These are phyloP conservation scores for Cetoscarus ocellatus DNA, from an alignment of 2,797 vertebrate genomes.

Conservation along the genomic window DNA sequence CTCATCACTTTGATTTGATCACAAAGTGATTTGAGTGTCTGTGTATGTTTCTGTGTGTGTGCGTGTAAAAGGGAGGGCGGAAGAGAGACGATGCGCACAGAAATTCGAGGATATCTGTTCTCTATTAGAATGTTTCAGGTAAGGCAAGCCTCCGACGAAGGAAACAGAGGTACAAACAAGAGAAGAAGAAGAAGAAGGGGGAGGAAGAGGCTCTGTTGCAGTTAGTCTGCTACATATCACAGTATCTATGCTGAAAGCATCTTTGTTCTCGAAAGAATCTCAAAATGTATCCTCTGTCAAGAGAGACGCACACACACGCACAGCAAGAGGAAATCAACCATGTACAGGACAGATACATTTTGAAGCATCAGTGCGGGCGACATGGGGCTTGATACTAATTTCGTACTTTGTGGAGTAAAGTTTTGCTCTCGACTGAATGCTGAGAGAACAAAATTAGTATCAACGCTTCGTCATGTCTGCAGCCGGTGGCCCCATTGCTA, in stretches of 20 bases:
- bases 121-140: conserved; percentile 97
- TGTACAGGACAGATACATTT: conserved; percentile 93
- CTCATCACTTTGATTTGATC: conserved; percentile 74
- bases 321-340: conserved; percentile 81
- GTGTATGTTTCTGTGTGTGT: conserved; percentile 25
- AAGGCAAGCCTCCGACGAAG: conserved; percentile 91
- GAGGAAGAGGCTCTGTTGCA: conserved; percentile 83
- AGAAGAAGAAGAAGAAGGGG: conserved; percentile 64
- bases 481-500: conserved; percentile 90
- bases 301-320: conserved; percentile 83
- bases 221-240: conserved; percentile 89
- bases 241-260: conserved; percentile 87
- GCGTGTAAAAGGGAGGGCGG: conserved; percentile 47
- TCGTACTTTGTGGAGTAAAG: conserved; percentile 84
- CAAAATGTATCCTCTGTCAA: conserved; percentile 95
- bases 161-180: conserved; percentile 85
- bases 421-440: conserved; percentile 80
- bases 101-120: conserved; percentile 99
- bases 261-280: conserved; percentile 85
- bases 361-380: conserved; percentile 94
- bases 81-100: conserved; percentile 90
- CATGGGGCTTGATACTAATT: conserved; percentile 94
- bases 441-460: conserved; percentile 93
- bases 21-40: conserved; percentile 67
- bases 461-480: conserved; percentile 88